Evolutionary conservation across 2,888 invertebrate genomes (phyloP), one percentile per base, ranked within the genome.

Genomic region (Cephus nigrinus): DNA sequence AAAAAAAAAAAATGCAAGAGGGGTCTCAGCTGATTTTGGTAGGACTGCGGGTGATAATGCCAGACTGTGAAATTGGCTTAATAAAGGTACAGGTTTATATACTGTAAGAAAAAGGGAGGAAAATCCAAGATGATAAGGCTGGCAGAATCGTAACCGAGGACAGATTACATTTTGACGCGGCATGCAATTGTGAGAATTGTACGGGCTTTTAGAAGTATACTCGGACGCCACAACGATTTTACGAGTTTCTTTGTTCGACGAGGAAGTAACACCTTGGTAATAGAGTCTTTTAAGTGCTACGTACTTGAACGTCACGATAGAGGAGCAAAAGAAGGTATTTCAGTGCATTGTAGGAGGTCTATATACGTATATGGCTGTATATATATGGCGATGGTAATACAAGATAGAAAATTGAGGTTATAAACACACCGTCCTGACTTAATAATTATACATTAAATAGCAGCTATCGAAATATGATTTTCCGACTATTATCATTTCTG

Each of bases 201-300:
- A 55, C 9, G 55, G 23, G 9, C 55, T 55, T 23, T 35, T 11
- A 55, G 5, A 23, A 55, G 55, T 23, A 55, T 23, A 23, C 69
- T 30, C 23, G 55, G 78, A 33, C 35, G 78, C 74, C 74, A 72
- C 68, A 77, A 79, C 55, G 68, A 77, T 77, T 77, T 79, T 76
- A 74, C 72, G 73, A 77, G 75, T 75, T 36, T 78, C 75, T 75
- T 77, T 74, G 69, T 77, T 75, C 74, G 31, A 73, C 75, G 31
- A 71, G 74, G 71, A 78, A 76, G 75, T 75, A 75, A 68, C 68
- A 34, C 55, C 75, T 68, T 12, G 23, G n/a, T 75, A 75, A 75
- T 75, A 75, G 75, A 33, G 69, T 34, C 69, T 75, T 71, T 75
- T 75, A 33, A 75, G 55, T 75, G 75, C 75, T 40, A 2, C 32